Conservation (phyloP, 2,113 vertebrate genomes). For the Catharus minimus region DNA sequence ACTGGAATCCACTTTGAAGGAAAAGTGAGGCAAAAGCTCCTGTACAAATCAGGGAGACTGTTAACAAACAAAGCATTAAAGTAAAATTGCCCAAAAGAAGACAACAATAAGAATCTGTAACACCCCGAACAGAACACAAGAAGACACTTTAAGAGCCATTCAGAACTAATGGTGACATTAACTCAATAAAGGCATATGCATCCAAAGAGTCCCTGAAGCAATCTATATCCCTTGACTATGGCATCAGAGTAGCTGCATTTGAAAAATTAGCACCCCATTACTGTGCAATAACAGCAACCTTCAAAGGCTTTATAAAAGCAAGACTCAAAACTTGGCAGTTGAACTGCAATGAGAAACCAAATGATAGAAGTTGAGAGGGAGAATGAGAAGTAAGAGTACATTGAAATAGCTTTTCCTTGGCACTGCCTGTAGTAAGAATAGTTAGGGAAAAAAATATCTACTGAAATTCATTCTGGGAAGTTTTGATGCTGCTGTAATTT, state of each 20-base stretch:
- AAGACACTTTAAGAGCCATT: slow-evolving; percentile 64
- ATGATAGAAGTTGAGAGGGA: background rate
- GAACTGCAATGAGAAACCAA: background rate
- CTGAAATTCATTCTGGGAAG: background rate
- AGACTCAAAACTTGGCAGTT: background rate
- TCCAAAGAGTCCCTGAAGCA: slow-evolving; percentile 56
- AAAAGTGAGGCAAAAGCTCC: slow-evolving; percentile 61
- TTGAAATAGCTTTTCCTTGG: background rate
- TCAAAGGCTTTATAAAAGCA: slow-evolving; percentile 21
- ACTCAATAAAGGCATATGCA: slow-evolving; percentile 55
- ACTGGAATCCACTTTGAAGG: slow-evolving; percentile 53
- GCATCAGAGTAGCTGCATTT: slow-evolving; percentile 39
- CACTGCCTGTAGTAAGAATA: background rate
- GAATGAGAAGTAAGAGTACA: background rate
- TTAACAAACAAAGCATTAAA: slow-evolving; percentile 70
- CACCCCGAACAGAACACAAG: slow-evolving; percentile 47
- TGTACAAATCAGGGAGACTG: slow-evolving; percentile 47
- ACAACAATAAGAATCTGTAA: slow-evolving; percentile 56
- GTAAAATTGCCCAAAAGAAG: slow-evolving; percentile 63
- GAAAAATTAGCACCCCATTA: slow-evolving; percentile 60
- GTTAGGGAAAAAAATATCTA: background rate
- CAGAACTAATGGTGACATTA: slow-evolving; percentile 69
- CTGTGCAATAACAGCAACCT: background rate
- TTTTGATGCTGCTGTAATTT: background rate
- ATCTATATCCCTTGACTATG: slow-evolving; percentile 19